A percentile compares a stretch with the other conserved stretches of the same genome.
Conservation (phyloP, 2,888 invertebrate species). For the Pterobdella sp. region DNA sequence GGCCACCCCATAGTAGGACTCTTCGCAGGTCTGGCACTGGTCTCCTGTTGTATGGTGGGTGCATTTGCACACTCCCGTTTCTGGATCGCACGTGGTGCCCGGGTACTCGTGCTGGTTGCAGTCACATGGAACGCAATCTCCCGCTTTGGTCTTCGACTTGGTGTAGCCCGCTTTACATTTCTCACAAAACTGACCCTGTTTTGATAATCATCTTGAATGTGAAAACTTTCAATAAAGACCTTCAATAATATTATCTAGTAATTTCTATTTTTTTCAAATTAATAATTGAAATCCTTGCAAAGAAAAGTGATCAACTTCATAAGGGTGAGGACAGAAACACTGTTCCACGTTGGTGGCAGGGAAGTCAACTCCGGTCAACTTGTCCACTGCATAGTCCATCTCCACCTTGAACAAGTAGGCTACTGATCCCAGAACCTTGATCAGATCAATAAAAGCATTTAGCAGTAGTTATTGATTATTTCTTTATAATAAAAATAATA, state of each 20-base stretch:
- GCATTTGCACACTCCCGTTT: conserved; percentile 68
- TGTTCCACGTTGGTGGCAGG: conserved; percentile 65
- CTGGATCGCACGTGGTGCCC: conserved; percentile 36
- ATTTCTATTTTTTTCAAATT: too few species aligned
- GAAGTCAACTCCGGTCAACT: conserved; percentile 8
- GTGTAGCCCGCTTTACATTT: conserved; percentile 85
- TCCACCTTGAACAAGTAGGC: conserved; percentile 34
- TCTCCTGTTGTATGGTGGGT: conserved; percentile 70
- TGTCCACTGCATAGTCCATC: conserved; percentile 29
- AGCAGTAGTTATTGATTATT: background rate
- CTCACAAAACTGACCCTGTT: conserved; percentile 61
- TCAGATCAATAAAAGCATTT: background rate
- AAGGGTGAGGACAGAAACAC: conserved; percentile 63
- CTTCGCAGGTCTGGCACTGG: conserved; percentile 76
- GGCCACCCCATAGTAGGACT: conserved; percentile 88
- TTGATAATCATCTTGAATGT: too few species aligned
- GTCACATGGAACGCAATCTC: conserved; percentile 84
- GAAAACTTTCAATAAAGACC: too few species aligned
- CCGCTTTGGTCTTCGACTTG: conserved; percentile 77
- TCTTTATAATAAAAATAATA: background rate
- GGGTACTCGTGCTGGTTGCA: conserved; percentile 70
- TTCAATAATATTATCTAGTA: too few species aligned
- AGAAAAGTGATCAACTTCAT: too few species aligned
- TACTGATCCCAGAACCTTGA: conserved; percentile 34
- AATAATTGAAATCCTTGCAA: too few species aligned